phyloP scores from a whole-genome alignment of 2,113 vertebrate species.

The Salvelinus namaycush region DNA sequence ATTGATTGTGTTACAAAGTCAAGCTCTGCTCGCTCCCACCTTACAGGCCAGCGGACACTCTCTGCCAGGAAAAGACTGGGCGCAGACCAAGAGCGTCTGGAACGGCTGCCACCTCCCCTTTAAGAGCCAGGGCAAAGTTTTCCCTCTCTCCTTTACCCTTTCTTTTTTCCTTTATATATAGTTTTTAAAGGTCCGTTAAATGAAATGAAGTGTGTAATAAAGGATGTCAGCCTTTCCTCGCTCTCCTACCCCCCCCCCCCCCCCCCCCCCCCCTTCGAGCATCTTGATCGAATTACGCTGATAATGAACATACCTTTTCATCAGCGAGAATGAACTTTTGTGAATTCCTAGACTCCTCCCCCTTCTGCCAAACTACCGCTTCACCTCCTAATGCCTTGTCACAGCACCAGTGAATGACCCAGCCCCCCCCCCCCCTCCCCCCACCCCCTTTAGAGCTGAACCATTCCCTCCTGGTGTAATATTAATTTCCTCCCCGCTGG shows the following conservation, averaged over 20 bases:
- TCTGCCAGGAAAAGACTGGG: slow-evolving; percentile 39
- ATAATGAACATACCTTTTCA: slow-evolving; percentile 58
- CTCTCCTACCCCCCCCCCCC: not conserved
- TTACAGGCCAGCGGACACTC: slow-evolving; percentile 6
- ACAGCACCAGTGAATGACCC: slow-evolving; percentile 32
- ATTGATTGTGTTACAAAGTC: slow-evolving; percentile 50
- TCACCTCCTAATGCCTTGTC: slow-evolving; percentile 44
- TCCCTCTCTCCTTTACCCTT: slow-evolving; percentile 19
- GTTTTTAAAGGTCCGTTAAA: slow-evolving; percentile 54
- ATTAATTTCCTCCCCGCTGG: slow-evolving; percentile 75
- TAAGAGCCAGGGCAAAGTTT: slow-evolving; percentile 26
- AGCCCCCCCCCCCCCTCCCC: slow-evolving; percentile 23
- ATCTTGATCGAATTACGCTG: slow-evolving; percentile 63
- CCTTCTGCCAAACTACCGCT: slow-evolving; percentile 35
- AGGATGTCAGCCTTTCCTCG: slow-evolving; percentile 33
- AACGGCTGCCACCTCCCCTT: slow-evolving; percentile 38
- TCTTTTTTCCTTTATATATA: slow-evolving; percentile 11
- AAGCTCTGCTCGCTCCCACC: slow-evolving; percentile 9
- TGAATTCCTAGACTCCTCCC: slow-evolving; percentile 40
- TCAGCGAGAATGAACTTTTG: slow-evolving; percentile 45
- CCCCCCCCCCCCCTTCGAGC: slow-evolving; percentile 1
- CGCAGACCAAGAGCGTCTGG: slow-evolving; percentile 14
- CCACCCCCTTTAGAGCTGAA: slow-evolving; percentile 40
- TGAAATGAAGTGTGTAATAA: slow-evolving; percentile 54
- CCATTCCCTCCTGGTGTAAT: slow-evolving; percentile 71